A percentile compares a stretch with the other conserved stretches of the same genome.
These are phyloP conservation scores for Macrotis lagotis DNA, from an alignment of 2,113 vertebrate species.

Conservation along the genomic window DNA sequence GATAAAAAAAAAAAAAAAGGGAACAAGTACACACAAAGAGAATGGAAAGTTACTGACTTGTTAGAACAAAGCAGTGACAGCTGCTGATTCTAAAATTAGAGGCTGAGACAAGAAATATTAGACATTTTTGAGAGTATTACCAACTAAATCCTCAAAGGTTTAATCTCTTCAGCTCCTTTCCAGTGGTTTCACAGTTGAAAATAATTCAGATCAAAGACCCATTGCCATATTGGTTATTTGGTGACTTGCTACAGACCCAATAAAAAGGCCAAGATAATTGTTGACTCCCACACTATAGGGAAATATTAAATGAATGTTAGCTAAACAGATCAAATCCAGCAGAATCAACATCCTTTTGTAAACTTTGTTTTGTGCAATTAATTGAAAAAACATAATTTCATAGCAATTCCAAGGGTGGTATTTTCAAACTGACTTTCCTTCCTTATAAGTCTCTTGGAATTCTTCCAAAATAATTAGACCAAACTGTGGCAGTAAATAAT, in stretches of 20 bases:
- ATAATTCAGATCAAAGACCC: not conserved
- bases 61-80: conserved; percentile 67
- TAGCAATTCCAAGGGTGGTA: not conserved
- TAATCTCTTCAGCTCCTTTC: conserved; percentile 47
- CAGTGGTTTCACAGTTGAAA: conserved; percentile 36
- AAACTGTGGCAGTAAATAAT: not conserved
- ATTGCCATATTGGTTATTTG: too few relatives aligned
- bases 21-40: conserved; percentile 3
- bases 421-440: not conserved
- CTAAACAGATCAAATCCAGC: conserved; percentile 22
- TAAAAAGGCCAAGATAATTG: not conserved
- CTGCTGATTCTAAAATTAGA: conserved; percentile 73
- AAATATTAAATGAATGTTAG: not conserved
- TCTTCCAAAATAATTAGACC: not conserved
- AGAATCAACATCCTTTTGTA: not conserved
- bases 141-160: conserved; percentile 54
- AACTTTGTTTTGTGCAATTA: not conserved
- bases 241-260: not conserved
- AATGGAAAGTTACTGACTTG: conserved; percentile 71
- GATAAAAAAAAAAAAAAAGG: conserved; percentile 7
- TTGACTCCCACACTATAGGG: not conserved
- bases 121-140: conserved; percentile 44
- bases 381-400: conserved; percentile 8
- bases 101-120: conserved; percentile 51
- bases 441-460: not conserved